Evolutionary conservation across 1,140 invertebrate genomes (phyloP).

Genomic region (Onthophagus taurus): DNA sequence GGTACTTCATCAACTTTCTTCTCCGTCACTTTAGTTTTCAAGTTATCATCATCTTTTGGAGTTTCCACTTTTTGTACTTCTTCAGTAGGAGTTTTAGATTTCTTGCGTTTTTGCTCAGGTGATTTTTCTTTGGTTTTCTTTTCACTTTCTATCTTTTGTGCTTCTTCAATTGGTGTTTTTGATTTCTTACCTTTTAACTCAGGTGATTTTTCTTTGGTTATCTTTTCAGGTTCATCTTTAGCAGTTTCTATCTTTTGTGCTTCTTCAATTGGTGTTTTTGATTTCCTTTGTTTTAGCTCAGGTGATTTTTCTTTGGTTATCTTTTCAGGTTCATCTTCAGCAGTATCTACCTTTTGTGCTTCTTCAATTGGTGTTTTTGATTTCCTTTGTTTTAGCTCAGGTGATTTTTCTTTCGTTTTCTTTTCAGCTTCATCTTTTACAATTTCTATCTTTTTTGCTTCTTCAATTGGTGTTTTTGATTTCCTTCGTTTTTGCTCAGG

Average conservation of each 20-base stretch:
- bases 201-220: background rate
- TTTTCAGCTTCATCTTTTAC: conserved; percentile 23
- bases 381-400: conserved; percentile 31
- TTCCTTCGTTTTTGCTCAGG: conserved; percentile 18
- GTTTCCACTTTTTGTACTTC: conserved; percentile 23
- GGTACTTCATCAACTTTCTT: conserved; percentile 15
- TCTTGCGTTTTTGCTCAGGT: conserved; percentile 7
- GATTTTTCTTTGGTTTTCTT: conserved; percentile 3
- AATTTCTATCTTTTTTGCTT: conserved; percentile 29
- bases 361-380: too few relatives aligned
- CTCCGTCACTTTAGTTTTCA: conserved; percentile 21
- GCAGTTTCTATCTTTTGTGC: conserved; percentile 15
- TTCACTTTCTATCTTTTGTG: conserved; percentile 9
- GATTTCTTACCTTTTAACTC: conserved; percentile 14
- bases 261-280: too few relatives aligned
- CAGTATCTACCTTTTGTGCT: conserved; percentile 7
- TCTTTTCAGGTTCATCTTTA: conserved; percentile 26
- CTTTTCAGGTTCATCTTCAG: conserved; percentile 28
- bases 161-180: too few relatives aligned
- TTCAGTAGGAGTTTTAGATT: conserved; percentile 20
- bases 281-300: conserved; percentile 14
- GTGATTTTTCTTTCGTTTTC: conserved; percentile 31
- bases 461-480: conserved; percentile 23
- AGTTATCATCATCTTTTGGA: conserved; percentile 19
- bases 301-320: background rate